These are phyloP conservation scores for Artemisiospiza belli DNA, from an alignment of 2,113 vertebrate genomes.

Conservation along the genomic window DNA sequence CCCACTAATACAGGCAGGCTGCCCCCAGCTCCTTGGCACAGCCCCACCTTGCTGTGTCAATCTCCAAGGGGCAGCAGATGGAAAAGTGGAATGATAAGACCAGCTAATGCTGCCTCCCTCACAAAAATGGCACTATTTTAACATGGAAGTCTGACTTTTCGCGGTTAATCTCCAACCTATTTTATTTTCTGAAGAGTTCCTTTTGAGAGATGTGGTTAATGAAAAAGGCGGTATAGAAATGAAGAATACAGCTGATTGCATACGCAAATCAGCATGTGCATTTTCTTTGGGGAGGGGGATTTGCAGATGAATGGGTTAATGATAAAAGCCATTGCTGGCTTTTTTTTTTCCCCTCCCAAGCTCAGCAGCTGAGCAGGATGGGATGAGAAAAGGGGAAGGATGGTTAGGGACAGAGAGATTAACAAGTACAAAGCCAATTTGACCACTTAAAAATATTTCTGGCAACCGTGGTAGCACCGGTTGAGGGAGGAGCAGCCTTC, in stretches of 20 bases:
- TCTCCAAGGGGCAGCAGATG: not conserved
- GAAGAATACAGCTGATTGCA: conserved; percentile 62
- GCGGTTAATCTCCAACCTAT: conserved; percentile 18
- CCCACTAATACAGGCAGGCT: not conserved
- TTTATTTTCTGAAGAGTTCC: conserved; percentile 44
- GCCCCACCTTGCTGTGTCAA: not conserved
- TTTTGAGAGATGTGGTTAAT: conserved; percentile 47
- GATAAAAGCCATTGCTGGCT: conserved; percentile 15
- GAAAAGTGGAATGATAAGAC: not conserved
- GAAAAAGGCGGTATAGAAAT: conserved; percentile 38
- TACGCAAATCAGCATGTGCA: conserved; percentile 53
- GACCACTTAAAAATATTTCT: conserved; percentile 38
- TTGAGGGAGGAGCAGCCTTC: not conserved
- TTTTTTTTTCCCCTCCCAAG: not conserved
- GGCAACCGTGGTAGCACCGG: not conserved
- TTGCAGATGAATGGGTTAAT: conserved; percentile 70
- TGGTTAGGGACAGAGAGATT: conserved; percentile 2
- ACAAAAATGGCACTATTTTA: not conserved
- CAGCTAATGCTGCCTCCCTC: not conserved
- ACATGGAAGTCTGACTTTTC: conserved; percentile 2
- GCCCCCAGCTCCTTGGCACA: conserved; percentile 15
- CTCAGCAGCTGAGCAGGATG: conserved; percentile 6
- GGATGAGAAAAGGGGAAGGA: not conserved
- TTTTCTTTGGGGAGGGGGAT: conserved; percentile 57
- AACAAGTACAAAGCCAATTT: conserved; percentile 47